Percentiles rank a stretch among this genome's conserved stretches.
Conservation (phyloP, 1,140 invertebrate genomes). For the Drosophila aff. region DNA sequence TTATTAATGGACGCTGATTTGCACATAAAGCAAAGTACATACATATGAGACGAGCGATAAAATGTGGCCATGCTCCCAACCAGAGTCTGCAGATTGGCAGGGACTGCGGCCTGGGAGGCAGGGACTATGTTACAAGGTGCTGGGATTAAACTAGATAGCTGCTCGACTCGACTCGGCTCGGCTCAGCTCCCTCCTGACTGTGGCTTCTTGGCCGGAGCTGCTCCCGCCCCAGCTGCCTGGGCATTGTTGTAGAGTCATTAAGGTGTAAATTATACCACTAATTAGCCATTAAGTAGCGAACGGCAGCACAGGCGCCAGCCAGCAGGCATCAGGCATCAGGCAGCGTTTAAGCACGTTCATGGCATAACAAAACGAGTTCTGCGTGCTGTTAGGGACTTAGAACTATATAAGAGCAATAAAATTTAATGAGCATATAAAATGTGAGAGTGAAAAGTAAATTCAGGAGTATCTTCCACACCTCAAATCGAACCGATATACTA, state of each 20-base stretch:
- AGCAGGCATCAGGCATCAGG: slow-evolving; percentile 14
- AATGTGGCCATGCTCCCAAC: slow-evolving; percentile 16
- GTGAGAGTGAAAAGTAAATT: slow-evolving; percentile 65
- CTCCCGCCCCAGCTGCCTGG: slow-evolving; percentile 27
- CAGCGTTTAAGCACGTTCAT: slow-evolving; percentile 58
- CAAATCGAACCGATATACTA: slow-evolving; percentile 31
- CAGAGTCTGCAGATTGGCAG: background rate
- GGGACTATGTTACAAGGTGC: slow-evolving; percentile 21
- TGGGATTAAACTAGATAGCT: slow-evolving; percentile 59
- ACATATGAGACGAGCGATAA: slow-evolving; percentile 49
- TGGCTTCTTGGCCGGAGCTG: slow-evolving; percentile 51
- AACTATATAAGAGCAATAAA: slow-evolving; percentile 73
- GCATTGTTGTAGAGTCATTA: slow-evolving; percentile 78
- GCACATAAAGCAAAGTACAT: slow-evolving; percentile 66
- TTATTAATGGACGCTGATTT: slow-evolving; percentile 82
- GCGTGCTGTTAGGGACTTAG: slow-evolving; percentile 20
- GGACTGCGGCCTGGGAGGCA: background rate
- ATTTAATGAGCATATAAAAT: slow-evolving; percentile 75
- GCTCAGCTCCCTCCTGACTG: slow-evolving; percentile 22
- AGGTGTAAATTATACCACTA: slow-evolving; percentile 83
- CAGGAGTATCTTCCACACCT: slow-evolving; percentile 18
- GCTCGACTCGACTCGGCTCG: slow-evolving; percentile 8
- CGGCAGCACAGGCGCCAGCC: slow-evolving; percentile 29
- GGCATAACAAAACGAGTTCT: slow-evolving; percentile 33
- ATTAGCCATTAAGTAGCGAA: slow-evolving; percentile 79